phyloP scores from a whole-genome alignment of 2,888 invertebrate species.

The Andrena minutula region DNA sequence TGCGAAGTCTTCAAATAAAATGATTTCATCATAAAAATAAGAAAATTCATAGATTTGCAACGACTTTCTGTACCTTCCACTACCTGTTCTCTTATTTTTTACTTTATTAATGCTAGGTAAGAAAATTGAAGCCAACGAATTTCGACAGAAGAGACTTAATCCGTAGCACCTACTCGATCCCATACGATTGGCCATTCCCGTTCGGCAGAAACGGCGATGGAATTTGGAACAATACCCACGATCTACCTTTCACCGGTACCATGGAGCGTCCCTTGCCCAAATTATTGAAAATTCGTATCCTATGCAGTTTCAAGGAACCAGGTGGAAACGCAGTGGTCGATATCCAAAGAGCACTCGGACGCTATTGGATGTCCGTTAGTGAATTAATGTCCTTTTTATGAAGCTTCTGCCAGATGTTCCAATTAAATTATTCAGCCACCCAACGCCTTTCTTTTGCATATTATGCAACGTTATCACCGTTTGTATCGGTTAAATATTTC shows the following conservation, averaged over 20 bases:
- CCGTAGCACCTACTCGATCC: slow-evolving; percentile 77
- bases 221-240: slow-evolving; percentile 63
- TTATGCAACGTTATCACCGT: slow-evolving; percentile 11
- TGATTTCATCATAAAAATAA: no score
- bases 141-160: slow-evolving; percentile 57
- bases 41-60: no score
- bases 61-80: neutral
- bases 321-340: slow-evolving; percentile 67
- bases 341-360: slow-evolving; percentile 69
- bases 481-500: neutral
- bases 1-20: no score
- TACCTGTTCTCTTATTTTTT: neutral
- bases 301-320: slow-evolving; percentile 68
- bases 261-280: slow-evolving; percentile 42
- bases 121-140: slow-evolving; percentile 53
- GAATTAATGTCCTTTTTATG: slow-evolving; percentile 36
- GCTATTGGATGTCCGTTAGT: slow-evolving; percentile 71
- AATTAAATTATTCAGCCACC: slow-evolving; percentile 20
- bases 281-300: slow-evolving; percentile 67
- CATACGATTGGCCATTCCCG: slow-evolving; percentile 78
- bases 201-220: slow-evolving; percentile 72
- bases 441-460: slow-evolving; percentile 6
- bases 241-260: slow-evolving; percentile 55
- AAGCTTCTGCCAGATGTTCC: slow-evolving; percentile 21
- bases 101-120: slow-evolving; percentile 11